Conservation (phyloP, 2,797 vertebrate genomes). For the Danio aesculapii region DNA sequence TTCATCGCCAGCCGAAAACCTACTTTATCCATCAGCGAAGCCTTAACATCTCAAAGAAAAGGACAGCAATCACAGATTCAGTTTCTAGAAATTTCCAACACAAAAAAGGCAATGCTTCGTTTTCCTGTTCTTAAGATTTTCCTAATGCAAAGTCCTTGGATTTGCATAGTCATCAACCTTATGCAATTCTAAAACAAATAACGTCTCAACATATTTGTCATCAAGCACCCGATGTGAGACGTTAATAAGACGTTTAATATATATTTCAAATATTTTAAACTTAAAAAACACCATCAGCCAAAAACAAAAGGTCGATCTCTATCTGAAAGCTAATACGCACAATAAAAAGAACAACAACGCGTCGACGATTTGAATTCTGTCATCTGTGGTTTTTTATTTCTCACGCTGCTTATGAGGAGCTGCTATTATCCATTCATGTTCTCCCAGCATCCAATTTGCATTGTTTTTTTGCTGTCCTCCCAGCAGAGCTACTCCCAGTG, state of each 20-base stretch:
- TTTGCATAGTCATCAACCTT: conserved; percentile 67
- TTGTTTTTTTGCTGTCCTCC: conserved; percentile 72
- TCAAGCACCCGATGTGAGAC: not conserved
- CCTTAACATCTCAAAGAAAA: not conserved
- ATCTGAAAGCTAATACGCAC: not conserved
- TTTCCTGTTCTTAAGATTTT: conserved; percentile 66
- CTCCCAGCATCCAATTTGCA: conserved; percentile 53
- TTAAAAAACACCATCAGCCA: no score
- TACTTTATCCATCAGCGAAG: conserved; percentile 9
- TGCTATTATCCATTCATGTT: conserved; percentile 26
- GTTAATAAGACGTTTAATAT: not conserved
- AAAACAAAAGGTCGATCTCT: not conserved
- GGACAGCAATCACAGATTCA: not conserved
- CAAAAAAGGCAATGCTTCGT: conserved; percentile 46
- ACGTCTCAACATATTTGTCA: not conserved
- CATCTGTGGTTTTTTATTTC: conserved; percentile 12
- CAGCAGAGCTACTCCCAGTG: conserved; percentile 59
- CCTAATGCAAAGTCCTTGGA: conserved; percentile 69
- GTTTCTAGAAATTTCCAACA: conserved; percentile 53
- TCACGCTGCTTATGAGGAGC: conserved; percentile 8
- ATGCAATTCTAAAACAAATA: conserved; percentile 36
- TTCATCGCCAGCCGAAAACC: conserved; percentile 19
- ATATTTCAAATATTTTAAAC: not conserved
- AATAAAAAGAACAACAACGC: not conserved
- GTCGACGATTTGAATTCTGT: not conserved